phyloP scores from a whole-genome alignment of 2,888 invertebrate species.

The Girardia tigrina region DNA sequence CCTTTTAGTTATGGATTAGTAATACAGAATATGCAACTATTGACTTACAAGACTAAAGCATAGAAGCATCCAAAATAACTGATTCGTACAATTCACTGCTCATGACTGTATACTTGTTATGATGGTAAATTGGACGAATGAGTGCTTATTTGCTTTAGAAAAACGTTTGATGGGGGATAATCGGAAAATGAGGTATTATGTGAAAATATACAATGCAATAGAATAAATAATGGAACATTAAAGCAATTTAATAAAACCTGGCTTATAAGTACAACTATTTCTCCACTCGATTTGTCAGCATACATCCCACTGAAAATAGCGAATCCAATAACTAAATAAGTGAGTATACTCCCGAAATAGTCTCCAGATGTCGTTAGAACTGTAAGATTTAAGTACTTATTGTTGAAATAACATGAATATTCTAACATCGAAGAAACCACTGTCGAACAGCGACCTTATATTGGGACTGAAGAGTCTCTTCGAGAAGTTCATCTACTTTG shows the following conservation, averaged over 20 bases:
- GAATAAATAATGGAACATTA: too few species aligned
- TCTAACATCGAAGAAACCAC: slow-evolving; percentile 1
- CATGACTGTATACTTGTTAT: background rate
- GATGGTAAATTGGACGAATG: background rate
- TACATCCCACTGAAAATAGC: slow-evolving; percentile 24
- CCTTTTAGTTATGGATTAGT: too few species aligned
- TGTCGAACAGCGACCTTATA: background rate
- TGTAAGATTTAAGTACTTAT: background rate
- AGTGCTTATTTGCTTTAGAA: background rate
- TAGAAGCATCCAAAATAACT: too few species aligned
- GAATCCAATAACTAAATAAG: slow-evolving; percentile 21
- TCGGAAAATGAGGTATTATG: too few species aligned
- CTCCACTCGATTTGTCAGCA: slow-evolving; percentile 2
- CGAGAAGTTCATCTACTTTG: background rate
- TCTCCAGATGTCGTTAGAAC: slow-evolving; percentile 25
- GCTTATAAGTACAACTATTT: slow-evolving; percentile 25
- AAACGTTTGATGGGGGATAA: too few species aligned
- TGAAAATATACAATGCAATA: too few species aligned
- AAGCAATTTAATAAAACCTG: too few species aligned
- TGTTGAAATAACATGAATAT: background rate
- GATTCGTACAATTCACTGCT: background rate
- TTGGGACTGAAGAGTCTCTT: background rate
- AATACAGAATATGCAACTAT: too few species aligned
- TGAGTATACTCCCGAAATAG: slow-evolving; percentile 30
- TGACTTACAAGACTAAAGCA: too few species aligned